Evolutionary conservation across 2,888 invertebrate genomes (phyloP), one percentile per base, ranked within the genome.

Genomic region (Nemotelus pantherinus): DNA sequence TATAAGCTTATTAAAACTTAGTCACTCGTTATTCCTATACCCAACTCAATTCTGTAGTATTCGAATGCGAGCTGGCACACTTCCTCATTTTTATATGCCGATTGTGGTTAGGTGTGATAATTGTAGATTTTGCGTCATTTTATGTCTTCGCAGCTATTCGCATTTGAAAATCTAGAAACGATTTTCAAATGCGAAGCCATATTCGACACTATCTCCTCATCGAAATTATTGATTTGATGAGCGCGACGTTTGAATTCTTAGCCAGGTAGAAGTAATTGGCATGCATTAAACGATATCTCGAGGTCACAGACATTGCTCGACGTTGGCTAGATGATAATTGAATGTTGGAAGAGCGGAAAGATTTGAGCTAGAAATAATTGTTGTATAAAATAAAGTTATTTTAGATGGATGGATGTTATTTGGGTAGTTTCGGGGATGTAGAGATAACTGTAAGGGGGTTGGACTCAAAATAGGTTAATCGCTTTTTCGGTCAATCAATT

Each of bases 281-380:
- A 77, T 77, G 77, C 77, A 77, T 44, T 25, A 71, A 63, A 65
- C 76, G 76, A 78, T 77, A 65, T 72, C 65, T 77, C 74, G 72
- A 77, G 77, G 74, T 77, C 65, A 57, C 67, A 72, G 63, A 77
- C 70, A 68, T 65, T 68, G 25, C 25, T 25, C 1, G 75, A 75
- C 64, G 64, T 64, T 53, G 41, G 70, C 44, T 48, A 25, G 64
- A 25, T 64, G 25, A 25, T 25, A 25, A 25, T 25, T 25, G 25
- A 25, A 25, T 25, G 25, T 25, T 25, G 25, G 25, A 25, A 25
- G 25, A 25, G 25, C 25, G 1, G 25, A 25, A 25, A 25, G 1
- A 25, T 1, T 25, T 25, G 25, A 25, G 25, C 25, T 25, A 25
- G 25, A 25, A 25, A 25, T 25, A 25, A 25, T 25, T 25, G 1